A percentile compares a stretch with the other conserved stretches of the same genome.
Conservation (phyloP, 2,888 invertebrate species). For the Disparrhopalites patrizii region DNA sequence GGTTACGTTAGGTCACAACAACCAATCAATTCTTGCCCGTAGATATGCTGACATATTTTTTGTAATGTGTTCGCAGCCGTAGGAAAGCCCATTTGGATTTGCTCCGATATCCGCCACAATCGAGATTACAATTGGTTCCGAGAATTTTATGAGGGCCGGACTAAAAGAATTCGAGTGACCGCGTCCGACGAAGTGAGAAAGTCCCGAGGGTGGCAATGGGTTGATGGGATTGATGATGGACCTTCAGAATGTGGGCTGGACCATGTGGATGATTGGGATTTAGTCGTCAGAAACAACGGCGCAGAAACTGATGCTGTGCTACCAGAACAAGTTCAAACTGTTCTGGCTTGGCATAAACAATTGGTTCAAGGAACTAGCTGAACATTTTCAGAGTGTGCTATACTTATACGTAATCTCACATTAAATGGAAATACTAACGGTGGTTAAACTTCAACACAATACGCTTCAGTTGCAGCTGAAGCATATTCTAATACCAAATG, state of each 20-base stretch:
- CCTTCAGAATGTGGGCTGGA: slow-evolving; percentile 93
- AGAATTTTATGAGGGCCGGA: slow-evolving; percentile 61
- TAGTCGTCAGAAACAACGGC: slow-evolving; percentile 65
- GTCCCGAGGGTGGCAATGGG: slow-evolving; percentile 66
- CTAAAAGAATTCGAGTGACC: slow-evolving; percentile 66
- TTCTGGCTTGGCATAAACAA: background rate
- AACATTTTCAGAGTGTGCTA: too few species aligned
- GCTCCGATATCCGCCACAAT: slow-evolving; percentile 84
- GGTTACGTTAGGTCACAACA: too few species aligned
- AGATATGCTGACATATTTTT: too few species aligned
- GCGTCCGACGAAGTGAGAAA: slow-evolving; percentile 64
- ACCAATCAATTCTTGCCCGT: too few species aligned
- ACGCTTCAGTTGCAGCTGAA: too few species aligned
- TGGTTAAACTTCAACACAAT: too few species aligned
- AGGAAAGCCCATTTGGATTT: slow-evolving; percentile 72
- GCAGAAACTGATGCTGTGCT: slow-evolving; percentile 9
- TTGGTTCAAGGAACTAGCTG: too few species aligned
- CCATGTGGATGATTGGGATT: slow-evolving; percentile 68
- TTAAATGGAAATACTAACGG: too few species aligned
- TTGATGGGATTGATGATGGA: slow-evolving; percentile 78
- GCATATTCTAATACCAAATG: too few species aligned
- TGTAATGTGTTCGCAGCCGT: slow-evolving; percentile 32
- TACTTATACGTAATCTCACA: too few species aligned
- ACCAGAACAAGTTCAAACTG: background rate
- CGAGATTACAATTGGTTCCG: slow-evolving; percentile 83